A percentile compares a stretch with the other conserved stretches of the same genome.
phyloP scores from a whole-genome alignment of 2,888 invertebrate species.

The Meteorus cinctellus region DNA sequence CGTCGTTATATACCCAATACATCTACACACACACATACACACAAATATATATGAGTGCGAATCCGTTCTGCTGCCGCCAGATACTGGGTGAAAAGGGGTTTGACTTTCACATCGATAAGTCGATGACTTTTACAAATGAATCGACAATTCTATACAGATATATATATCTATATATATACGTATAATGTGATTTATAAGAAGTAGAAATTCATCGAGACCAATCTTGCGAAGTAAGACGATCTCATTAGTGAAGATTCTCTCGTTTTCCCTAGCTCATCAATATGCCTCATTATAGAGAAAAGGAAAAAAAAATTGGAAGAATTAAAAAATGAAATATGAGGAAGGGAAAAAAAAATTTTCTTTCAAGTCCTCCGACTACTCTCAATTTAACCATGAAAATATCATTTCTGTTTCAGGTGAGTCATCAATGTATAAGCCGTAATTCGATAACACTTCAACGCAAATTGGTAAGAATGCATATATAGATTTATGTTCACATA shows the following conservation, averaged over 20 bases:
- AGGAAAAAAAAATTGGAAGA: background rate
- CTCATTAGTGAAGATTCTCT: slow-evolving; percentile 10
- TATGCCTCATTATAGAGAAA: background rate
- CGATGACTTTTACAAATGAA: slow-evolving; percentile 15
- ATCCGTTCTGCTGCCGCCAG: slow-evolving; percentile 4
- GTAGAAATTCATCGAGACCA: background rate
- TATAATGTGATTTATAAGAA: background rate
- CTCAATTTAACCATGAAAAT: slow-evolving; percentile 15
- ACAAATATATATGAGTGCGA: background rate
- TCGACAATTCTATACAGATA: background rate
- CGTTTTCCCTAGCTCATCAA: slow-evolving; percentile 4
- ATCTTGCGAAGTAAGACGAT: slow-evolving; percentile 15
- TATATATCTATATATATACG: background rate
- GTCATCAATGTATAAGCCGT: slow-evolving; percentile 30
- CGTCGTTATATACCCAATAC: slow-evolving; percentile 52
- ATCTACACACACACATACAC: slow-evolving; percentile 4
- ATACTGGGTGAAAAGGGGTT: slow-evolving; percentile 10
- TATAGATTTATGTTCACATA: background rate
- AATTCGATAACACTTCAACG: background rate
- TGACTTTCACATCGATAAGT: slow-evolving; percentile 7
- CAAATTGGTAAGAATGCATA: slow-evolving; percentile 1
- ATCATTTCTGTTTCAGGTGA: slow-evolving; percentile 52
- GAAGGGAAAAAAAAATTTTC: slow-evolving; percentile 15
- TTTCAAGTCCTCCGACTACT: slow-evolving; percentile 1
- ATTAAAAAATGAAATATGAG: slow-evolving; percentile 12